phyloP scores from a whole-genome alignment of 1,140 invertebrate species.

The Hetaerina americana region DNA sequence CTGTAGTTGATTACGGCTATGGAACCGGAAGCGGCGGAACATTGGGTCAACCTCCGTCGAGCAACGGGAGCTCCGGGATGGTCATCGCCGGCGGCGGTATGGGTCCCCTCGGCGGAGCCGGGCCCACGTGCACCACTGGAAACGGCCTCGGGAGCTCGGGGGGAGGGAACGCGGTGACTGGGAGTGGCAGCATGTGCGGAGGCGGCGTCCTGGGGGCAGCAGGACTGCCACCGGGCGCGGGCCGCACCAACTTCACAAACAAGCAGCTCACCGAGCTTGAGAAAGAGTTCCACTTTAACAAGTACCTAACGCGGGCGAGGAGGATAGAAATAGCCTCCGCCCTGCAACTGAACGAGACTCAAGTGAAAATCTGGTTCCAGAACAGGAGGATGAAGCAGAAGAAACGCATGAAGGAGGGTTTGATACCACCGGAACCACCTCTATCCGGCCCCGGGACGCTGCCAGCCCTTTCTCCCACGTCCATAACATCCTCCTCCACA shows the following conservation, averaged over 20 bases:
- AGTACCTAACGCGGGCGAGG: constrained; percentile 90
- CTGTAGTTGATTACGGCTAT: neutral
- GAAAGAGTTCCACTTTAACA: constrained; percentile 99
- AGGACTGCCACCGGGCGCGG: constrained; percentile 33
- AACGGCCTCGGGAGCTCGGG: neutral
- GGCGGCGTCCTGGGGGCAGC: neutral
- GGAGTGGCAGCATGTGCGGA: neutral
- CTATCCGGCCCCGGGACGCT: neutral
- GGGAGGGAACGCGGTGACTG: neutral
- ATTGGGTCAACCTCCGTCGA: neutral
- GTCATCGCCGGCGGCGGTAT: neutral
- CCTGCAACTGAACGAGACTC: constrained; percentile 92
- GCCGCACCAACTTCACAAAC: constrained; percentile 95
- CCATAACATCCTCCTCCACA: neutral
- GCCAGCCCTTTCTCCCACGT: neutral
- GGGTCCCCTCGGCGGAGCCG: neutral
- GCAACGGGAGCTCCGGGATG: neutral
- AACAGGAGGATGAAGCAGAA: constrained; percentile 90
- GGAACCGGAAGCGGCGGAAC: neutral
- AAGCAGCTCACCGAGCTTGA: constrained; percentile 97
- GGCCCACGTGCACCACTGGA: neutral
- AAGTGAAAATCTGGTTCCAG: constrained; percentile 88
- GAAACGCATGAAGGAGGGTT: constrained; percentile 82
- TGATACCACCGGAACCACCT: constrained; percentile 47
- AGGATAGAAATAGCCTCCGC: constrained; percentile 95